Evolutionary conservation across 2,113 vertebrate genomes (phyloP), one percentile per base, ranked within the genome.

Genomic region (Cyrtonyx montezumae): DNA sequence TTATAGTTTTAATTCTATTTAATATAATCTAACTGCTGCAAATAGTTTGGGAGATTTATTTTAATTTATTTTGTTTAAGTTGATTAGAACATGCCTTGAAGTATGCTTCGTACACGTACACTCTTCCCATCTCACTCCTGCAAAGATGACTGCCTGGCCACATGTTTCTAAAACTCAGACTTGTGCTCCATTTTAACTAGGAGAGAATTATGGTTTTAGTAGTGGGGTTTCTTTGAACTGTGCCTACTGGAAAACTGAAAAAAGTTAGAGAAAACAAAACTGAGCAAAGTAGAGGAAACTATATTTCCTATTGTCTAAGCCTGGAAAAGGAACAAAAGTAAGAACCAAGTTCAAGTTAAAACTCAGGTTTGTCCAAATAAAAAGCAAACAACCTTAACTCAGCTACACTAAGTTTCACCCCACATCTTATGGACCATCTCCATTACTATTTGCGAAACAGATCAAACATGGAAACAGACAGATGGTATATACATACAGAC

Each of bases 21-120:
- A 95, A 92, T 88, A 55, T 87, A 89, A 95, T 95, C 82, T 82
- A 93, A 91, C 81, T 51, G 18, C 75, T 93, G 65, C 80, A 91
- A 91, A 85, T 82, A 89, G 34, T 87, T 93, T 56, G 30, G 46
- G 63, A 55, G 58, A 91, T 87, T 93, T 93, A 83, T 95, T 91
- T 95, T 37, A 87, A 91, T 92, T 93, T 87, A 81, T 86, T 91
- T 95, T 91, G 42, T 51, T 84, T 91, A 92, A 96, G 56, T 85
- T 83, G 61, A 89, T 96, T 91, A 95, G 36, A 37, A 71, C 11
- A 42, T 49, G 34, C 84, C 87, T 91, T 91, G 65, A 91, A 95
- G 65, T 80, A 46, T 63, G 34, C 46, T 91, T 94, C 90, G 68
- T n/a, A 91, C 90, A 90, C 7, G 13, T 94, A 96, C 55, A 51